Base-by-base conservation (phyloP, 1,140 invertebrate species). In the Saccostrea cuccullata region DNA sequence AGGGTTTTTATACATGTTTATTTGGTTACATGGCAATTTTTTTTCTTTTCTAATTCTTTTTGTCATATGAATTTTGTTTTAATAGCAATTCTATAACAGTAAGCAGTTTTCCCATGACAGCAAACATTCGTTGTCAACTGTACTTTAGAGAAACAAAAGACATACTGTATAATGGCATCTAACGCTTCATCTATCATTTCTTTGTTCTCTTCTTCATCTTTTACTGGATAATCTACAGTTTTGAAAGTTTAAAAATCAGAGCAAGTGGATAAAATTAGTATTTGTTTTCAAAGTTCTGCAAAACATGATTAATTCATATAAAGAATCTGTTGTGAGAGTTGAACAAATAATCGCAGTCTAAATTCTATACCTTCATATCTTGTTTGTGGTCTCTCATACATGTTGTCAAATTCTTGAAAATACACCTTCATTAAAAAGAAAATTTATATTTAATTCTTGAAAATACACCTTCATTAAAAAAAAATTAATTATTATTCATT, bases 321-420 rank as follows among this genome's bases (percentile, higher is more conserved):
- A 20, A 64, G 58, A n/a, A 20, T n/a, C 6, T n/a, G 15, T 6
- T 20, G 58, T 15, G 17, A 0, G 17, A 17, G n/a, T 64, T 20
- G 1, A 20, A 17, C n/a, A 20, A 6, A 64, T 64, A 20, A 47
- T 47, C 9, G 47, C 47, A 47, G 9, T 20, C 60, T 67, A 67
- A 67, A 67, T n/a, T 23, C 20, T 23, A 30, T 77, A 77, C 70
- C 70, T 12, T 77, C 26, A 26, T 40, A 15, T 23, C 13, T 15
- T 30, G 23, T 77, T 77, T 40, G 70, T 77, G n/a, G 67, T 13
- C 23, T 77, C 11, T 77, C 70, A 77, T 30, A 77, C 23, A 11
- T 36, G 13, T 77, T 15, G 6, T 36, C 58, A 20, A 64, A 64
- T 64, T n/a, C 70, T 77, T 77, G 70, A 77, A 77, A 77, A 77